Conservation (phyloP, 2,797 vertebrate genomes). For the Margarornis squamiger region DNA sequence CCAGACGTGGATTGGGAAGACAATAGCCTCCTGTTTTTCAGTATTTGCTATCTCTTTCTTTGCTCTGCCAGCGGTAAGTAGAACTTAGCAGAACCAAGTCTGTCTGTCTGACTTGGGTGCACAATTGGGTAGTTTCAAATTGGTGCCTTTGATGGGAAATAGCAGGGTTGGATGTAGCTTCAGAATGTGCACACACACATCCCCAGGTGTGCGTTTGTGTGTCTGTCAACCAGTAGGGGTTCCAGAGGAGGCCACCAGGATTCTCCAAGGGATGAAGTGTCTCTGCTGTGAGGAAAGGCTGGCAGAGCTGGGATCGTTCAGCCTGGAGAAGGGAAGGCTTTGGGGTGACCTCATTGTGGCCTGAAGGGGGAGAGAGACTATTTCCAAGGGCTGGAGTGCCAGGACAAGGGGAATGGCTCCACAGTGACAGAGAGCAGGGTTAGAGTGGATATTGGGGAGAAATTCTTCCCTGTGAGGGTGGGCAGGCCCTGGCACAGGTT, state of each 20-base stretch:
- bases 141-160: not conserved
- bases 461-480: not conserved
- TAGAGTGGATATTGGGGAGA: not conserved
- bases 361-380: not conserved
- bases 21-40: conserved; percentile 92
- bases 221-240: not conserved
- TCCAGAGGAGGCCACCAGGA: not conserved
- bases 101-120: not conserved
- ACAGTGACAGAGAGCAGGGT: not conserved
- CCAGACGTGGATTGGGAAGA: conserved; percentile 91
- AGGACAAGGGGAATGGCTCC: not conserved
- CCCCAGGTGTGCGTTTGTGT: not conserved
- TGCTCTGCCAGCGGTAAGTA: conserved; percentile 88
- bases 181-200: accelerated
- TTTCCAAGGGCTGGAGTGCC: not conserved
- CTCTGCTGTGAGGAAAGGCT: not conserved
- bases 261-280: not conserved
- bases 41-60: conserved; percentile 94
- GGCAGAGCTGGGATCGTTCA: not conserved
- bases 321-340: not conserved
- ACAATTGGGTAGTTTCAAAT: not conserved
- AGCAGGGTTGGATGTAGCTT: not conserved
- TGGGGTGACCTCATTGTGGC: not conserved
- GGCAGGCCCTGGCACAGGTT: not conserved
- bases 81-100: not conserved